Evolutionary conservation across 2,113 vertebrate genomes (phyloP), one percentile per base, ranked within the genome.

Genomic region (Microtus richardsoni): DNA sequence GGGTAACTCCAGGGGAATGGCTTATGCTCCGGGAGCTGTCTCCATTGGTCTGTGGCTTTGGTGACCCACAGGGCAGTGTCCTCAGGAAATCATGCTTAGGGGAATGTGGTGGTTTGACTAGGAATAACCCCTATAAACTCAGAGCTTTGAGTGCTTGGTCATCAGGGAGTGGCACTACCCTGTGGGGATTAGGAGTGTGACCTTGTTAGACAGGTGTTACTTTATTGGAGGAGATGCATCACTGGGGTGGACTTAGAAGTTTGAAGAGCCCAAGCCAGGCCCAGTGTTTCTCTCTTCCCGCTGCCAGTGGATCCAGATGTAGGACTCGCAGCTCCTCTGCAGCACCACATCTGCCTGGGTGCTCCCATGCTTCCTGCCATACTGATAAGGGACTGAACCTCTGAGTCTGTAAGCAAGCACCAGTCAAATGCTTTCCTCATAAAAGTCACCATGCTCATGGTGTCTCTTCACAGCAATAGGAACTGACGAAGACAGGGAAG

Each of bases 1-100:
- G 39, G n/a, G 24, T 39, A 77, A 36, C 73, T 33, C 60, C 39
- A 66, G 22, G 7, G 2, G 13, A 58, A 36, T 77, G 36, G 49
- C 33, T 44, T 54, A 7, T 30, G 26, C 28, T 17, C 39, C 21
- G 1, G 1, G 12, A 11, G 2, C 0, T 33, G 24, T 24, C 17
- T 9, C 60, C 52, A 41, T 39, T 74, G 54, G 7, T 70, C 9
- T 0, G 8, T 54, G 24, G 17, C 11, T 16, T 33, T 70, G 71
- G 41, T 68, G n/a, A 71, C 12, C 62, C n/a, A 68, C 66, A 33
- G 3, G 39, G 79, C 1, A 0, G 24, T 7, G 28, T 11, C 28
- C 39, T 75, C 41, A 5, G 60, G 68, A 70, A 83, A 26, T 68
- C 22, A 62, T 70, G 49, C 24, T 60, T 60, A 60, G 36, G 12